Base-by-base conservation (phyloP, 2,888 invertebrate species). In the Aspidiotus rigidus region DNA sequence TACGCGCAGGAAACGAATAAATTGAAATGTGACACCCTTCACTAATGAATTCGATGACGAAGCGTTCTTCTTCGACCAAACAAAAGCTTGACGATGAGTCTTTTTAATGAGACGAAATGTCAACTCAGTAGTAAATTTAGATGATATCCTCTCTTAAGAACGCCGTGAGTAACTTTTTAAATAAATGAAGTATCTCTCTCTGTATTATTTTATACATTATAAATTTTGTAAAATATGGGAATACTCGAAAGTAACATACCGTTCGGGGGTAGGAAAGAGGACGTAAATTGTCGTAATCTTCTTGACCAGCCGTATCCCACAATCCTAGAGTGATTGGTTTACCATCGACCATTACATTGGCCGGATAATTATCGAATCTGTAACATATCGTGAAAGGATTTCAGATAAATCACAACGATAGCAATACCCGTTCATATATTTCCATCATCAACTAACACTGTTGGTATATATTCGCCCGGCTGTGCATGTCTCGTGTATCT, bases 401-500 rank as follows among this genome's bases (percentile, higher is more conserved):
- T 13, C 2, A 49, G 6, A 49, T 13, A 49, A 49, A 13, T 13
- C 10, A 49, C 10, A 6, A 49, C 10, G 6, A 49, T 49, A 2
- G 49, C 7, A 57, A 6, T 2, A 1, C 16, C 5, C 11, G 28
- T 28, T 28, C 28, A 28, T 28, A 28, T 5, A 28, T 28, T 28
- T 5, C 5, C 28, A 28, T 28, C 28, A 28, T 28, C 28, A 28
- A 86, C 87, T 87, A 79, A 91, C 82, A 98, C 98, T 78, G 97
- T 98, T 64, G 97, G 97, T 79, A 98, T 98, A 80, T 98, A 99
- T 81, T 99, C 98, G 74, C 98, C 98, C 70, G 99, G 99, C 81
- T 99, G 99, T 76, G 98, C 97, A 83, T 99, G 98, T 79, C 98
- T 99, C 74, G 98, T 99, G 81, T 99, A 99, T 81, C 96, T 96